These are phyloP conservation scores for Menidia beryllina DNA, from an alignment of 2,113 vertebrate genomes.

Conservation along the genomic window DNA sequence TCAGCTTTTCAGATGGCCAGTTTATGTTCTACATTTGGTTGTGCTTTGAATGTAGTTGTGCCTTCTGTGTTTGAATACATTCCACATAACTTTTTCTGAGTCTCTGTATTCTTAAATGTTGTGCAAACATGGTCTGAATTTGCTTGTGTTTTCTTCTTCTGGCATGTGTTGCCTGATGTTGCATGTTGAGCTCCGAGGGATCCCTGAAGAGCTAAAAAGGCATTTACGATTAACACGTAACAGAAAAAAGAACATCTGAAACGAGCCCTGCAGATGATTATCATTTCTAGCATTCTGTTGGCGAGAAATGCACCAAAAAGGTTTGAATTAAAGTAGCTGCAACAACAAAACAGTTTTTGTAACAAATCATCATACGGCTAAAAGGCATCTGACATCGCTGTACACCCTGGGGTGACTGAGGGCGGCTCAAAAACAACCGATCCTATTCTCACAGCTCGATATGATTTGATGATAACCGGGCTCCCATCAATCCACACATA, in stretches of 20 bases:
- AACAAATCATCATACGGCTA: constrained; percentile 41
- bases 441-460: constrained; percentile 25
- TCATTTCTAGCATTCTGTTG: constrained; percentile 43
- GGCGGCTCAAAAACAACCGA: constrained; percentile 28
- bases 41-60: neutral
- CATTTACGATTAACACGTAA: constrained; percentile 7
- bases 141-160: neutral
- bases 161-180: constrained; percentile 3
- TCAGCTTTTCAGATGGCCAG: neutral
- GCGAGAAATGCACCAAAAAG: constrained; percentile 29
- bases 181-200: neutral
- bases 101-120: neutral
- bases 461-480: constrained; percentile 38
- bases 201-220: neutral
- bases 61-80: neutral
- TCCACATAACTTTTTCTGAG: neutral
- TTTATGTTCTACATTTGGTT: neutral
- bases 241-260: neutral
- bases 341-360: constrained; percentile 45
- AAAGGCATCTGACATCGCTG: constrained; percentile 38
- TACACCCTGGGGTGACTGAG: constrained; percentile 34
- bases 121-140: neutral
- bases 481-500: constrained; percentile 26
- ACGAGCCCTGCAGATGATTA: constrained; percentile 40
- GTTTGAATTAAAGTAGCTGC: constrained; percentile 38